Percentiles rank a stretch among this genome's conserved stretches.
Conservation (phyloP, 1,140 invertebrate species). For the Myzus persicae region DNA sequence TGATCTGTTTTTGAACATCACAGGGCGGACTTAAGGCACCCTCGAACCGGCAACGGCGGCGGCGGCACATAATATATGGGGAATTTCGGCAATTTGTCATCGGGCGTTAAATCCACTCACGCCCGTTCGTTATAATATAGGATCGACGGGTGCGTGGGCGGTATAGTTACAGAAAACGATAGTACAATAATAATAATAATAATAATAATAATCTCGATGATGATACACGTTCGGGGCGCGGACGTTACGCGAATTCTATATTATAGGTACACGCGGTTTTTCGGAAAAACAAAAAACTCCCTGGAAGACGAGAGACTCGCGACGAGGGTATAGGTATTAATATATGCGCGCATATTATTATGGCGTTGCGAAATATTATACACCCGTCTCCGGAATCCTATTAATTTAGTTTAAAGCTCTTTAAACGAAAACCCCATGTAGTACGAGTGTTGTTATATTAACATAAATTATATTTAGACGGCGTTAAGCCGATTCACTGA, state of each 20-base stretch:
- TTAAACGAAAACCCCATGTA: conserved; percentile 40
- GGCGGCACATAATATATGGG: background rate
- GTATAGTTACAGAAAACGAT: background rate
- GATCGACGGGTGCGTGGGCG: background rate
- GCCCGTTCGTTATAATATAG: background rate
- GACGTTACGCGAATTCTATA: background rate
- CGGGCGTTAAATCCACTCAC: conserved; percentile 14
- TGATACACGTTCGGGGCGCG: background rate
- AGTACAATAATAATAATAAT: background rate
- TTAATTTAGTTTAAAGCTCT: conserved; percentile 52
- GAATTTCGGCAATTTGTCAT: conserved; percentile 48
- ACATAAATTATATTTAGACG: conserved; percentile 44
- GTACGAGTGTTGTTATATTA: conserved; percentile 21
- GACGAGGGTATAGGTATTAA: background rate
- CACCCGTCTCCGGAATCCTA: background rate
- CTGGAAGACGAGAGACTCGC: background rate
- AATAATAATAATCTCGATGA: background rate
- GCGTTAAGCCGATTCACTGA: background rate
- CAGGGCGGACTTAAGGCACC: background rate
- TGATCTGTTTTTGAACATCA: conserved; percentile 53
- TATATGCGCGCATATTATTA: background rate
- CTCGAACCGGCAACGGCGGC: background rate
- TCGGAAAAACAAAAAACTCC: background rate
- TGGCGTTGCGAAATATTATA: background rate
- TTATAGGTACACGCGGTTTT: background rate